These are phyloP conservation scores for Diogma glabrata DNA, from an alignment of 2,888 invertebrate genomes.

Conservation along the genomic window DNA sequence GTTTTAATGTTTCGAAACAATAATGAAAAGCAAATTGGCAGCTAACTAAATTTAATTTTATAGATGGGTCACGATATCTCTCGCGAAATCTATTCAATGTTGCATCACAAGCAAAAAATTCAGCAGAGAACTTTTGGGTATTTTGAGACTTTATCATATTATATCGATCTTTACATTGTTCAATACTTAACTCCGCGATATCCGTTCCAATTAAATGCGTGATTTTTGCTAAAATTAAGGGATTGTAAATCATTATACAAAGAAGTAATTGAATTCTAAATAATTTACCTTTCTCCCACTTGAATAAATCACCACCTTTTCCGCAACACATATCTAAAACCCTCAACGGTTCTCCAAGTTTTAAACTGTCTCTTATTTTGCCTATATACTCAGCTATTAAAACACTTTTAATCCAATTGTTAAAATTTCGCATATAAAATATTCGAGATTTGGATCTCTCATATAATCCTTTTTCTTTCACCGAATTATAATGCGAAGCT, in stretches of 20 bases:
- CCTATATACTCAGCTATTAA: constrained; percentile 73
- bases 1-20: constrained; percentile 76
- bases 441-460: constrained; percentile 82
- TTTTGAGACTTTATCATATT: constrained; percentile 46
- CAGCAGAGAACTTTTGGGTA: constrained; percentile 57
- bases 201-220: constrained; percentile 81
- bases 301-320: constrained; percentile 96
- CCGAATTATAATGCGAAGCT: constrained; percentile 86
- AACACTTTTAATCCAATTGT: constrained; percentile 98
- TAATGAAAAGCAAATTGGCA: constrained; percentile 99
- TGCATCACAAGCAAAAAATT: constrained; percentile 87
- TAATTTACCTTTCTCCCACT: constrained; percentile 68
- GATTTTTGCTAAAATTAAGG: constrained; percentile 41
- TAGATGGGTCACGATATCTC: constrained; percentile 64
- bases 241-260: no score
- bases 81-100: constrained; percentile 70
- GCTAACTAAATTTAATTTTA: constrained; percentile 79
- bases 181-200: constrained; percentile 84
- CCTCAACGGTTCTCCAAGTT: constrained; percentile 51
- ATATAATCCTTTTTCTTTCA: constrained; percentile 69
- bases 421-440: constrained; percentile 89
- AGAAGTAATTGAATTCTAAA: background rate
- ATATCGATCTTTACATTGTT: constrained; percentile 81
- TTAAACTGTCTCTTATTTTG: constrained; percentile 50
- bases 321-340: constrained; percentile 95